phyloP scores from a whole-genome alignment of 2,797 vertebrate genomes.

The Micromesistius poutassou region DNA sequence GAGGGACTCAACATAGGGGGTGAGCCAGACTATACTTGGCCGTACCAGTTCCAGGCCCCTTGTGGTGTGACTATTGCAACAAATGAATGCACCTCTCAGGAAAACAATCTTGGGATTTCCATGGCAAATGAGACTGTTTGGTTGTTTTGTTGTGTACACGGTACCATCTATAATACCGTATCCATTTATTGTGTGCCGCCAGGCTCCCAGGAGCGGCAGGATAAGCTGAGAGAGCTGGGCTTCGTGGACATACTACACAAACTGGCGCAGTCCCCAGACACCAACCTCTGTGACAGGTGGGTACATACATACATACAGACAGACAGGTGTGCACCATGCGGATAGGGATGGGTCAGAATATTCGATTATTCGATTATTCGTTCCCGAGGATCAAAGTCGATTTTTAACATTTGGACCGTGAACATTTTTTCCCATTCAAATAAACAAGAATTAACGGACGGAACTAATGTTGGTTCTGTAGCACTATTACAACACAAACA shows the following conservation, averaged over 20 bases:
- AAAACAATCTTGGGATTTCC: background rate
- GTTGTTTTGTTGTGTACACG: background rate
- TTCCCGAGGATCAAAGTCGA: too few species aligned
- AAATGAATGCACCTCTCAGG: background rate
- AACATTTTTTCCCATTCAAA: too few species aligned
- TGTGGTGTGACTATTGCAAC: background rate
- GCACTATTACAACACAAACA: too few species aligned
- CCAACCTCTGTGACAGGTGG: slow-evolving; percentile 95
- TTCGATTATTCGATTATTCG: too few species aligned
- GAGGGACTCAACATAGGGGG: slow-evolving; percentile 49
- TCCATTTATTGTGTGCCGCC: background rate
- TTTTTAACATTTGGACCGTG: too few species aligned
- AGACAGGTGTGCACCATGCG: too few species aligned
- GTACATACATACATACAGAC: slow-evolving; percentile 22
- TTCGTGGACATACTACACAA: slow-evolving; percentile 97
- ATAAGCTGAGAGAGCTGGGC: slow-evolving; percentile 95
- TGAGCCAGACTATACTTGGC: background rate
- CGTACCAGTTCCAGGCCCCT: background rate
- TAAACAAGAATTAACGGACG: too few species aligned
- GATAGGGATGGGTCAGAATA: too few species aligned
- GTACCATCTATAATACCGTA: background rate
- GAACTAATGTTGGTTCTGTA: too few species aligned
- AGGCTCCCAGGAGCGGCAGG: slow-evolving; percentile 97
- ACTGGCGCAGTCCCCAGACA: slow-evolving; percentile 89
- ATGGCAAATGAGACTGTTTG: background rate